Evolutionary conservation across 35 echinoderm and acorn worm species (phyloP), one percentile per base, ranked within the genome.

Genomic region (Patiria miniata): DNA sequence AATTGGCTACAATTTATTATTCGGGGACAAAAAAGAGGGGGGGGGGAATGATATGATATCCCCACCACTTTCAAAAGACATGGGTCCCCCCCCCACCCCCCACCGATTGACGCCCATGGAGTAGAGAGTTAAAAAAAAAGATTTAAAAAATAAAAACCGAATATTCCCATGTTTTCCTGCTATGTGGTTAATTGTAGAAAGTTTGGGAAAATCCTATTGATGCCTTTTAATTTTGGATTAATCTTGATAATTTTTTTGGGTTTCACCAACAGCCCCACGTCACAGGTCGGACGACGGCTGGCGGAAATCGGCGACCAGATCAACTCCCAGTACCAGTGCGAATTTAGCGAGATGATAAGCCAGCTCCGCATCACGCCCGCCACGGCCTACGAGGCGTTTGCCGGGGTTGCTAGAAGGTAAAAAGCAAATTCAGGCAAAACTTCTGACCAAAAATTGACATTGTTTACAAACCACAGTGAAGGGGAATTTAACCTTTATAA

Each of bases 271-370:
- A 99, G 96, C 89, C 65, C 91, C 6, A 92, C 96, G 40, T 82
- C 96, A 50, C 88, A 87, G 60, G 76, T 99, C 36, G 96, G 96
- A 9, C 81, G 96, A 44, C 77, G 96, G 32, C 69, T 99, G 37
- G 96, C 96, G 30, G 85, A 99, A 80, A 99, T 99, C 29, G 96
- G 96, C 26, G 96, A 99, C 80, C 89, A 99, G 81, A 99, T 99
- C 22, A 92, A 99, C 68, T 87, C 83, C 7, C 89, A 89, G 51
- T 99, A 99, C 68, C 86, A 86, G 36, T 93, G 86, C 5, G 96
- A 99, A 40, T 99, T 99, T 36, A 40, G 96, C 12, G 60, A 79
- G 9, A 99, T 99, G 96, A 99, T 99, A 42, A 83, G 77, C 26
- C 17, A 79, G 5, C 61, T 99, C 83, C 79, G 94, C 61, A 94